Conservation (phyloP, 2,797 vertebrate species). For the Microcaecilia unicolor region DNA sequence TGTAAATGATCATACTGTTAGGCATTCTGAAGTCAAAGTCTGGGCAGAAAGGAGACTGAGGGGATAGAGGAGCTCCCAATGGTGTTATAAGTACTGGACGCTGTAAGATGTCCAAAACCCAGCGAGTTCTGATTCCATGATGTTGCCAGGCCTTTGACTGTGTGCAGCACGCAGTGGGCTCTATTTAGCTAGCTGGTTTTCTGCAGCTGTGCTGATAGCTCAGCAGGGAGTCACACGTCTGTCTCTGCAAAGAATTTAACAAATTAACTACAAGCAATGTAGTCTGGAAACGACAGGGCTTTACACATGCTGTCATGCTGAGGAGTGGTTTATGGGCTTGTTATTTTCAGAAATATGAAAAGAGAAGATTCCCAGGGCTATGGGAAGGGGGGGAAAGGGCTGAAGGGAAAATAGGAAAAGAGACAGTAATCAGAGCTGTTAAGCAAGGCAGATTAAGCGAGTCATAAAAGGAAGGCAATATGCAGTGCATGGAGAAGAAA, state of each 20-base stretch:
- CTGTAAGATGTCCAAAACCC: too few species aligned
- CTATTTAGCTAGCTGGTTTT: constrained; percentile 23
- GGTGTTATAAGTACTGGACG: too few species aligned
- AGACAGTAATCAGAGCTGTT: background rate
- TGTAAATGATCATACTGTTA: too few species aligned
- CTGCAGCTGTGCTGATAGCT: constrained; percentile 33
- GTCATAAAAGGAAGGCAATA: background rate
- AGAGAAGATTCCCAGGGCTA: constrained; percentile 42
- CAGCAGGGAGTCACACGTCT: constrained; percentile 28
- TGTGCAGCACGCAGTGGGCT: constrained; percentile 25
- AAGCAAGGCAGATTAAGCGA: constrained; percentile 9
- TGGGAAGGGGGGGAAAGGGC: constrained; percentile 21
- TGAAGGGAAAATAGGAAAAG: constrained; percentile 33
- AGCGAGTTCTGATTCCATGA: too few species aligned
- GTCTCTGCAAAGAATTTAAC: constrained; percentile 43
- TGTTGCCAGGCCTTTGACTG: constrained; percentile 15
- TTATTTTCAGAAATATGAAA: constrained; percentile 42
- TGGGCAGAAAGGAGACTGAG: too few species aligned
- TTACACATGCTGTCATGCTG: constrained; percentile 39
- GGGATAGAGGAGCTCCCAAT: too few species aligned
- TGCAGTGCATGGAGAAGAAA: background rate
- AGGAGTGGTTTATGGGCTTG: constrained; percentile 31
- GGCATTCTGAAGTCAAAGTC: too few species aligned
- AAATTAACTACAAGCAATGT: constrained; percentile 54
- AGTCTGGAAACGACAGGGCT: constrained; percentile 23